A percentile compares a stretch with the other conserved stretches of the same genome.
Conservation (phyloP, 1,140 invertebrate genomes). For the Pogonus chalceus region DNA sequence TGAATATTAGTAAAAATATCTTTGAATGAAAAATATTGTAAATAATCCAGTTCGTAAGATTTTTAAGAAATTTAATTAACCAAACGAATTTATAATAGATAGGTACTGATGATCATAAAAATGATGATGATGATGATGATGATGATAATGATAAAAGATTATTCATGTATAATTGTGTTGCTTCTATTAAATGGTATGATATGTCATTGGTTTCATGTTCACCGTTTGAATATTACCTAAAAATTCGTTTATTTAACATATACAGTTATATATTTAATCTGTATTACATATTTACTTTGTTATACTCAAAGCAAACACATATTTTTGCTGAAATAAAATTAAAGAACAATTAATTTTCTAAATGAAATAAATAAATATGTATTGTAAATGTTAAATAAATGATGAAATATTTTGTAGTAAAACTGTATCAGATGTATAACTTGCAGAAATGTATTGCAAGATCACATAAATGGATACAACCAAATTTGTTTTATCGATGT, state of each 20-base stretch:
- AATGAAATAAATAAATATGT: too few relatives aligned
- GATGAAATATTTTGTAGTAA: background rate
- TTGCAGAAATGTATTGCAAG: background rate
- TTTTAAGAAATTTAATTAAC: constrained; percentile 5
- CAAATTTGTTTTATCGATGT: background rate
- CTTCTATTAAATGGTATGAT: background rate
- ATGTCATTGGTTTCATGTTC: background rate
- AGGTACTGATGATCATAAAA: constrained; percentile 1
- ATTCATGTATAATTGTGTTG: constrained; percentile 6
- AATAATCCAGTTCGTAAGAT: constrained; percentile 5
- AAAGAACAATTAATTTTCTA: too few relatives aligned
- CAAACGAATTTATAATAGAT: constrained; percentile 7
- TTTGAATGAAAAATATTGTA: constrained; percentile 1
- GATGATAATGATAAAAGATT: too few relatives aligned
- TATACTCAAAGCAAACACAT: too few relatives aligned
- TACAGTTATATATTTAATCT: too few relatives aligned
- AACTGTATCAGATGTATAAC: constrained; percentile 2
- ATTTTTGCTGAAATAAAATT: too few relatives aligned
- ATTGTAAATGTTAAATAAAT: too few relatives aligned
- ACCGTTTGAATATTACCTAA: background rate
- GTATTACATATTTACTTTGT: too few relatives aligned
- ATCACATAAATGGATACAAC: background rate
- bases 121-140: too few relatives aligned
- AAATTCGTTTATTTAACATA: too few relatives aligned
- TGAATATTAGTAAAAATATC: constrained; percentile 1